These are phyloP conservation scores for Rhodinocichla rosea DNA, from an alignment of 2,113 vertebrate species.

Conservation along the genomic window DNA sequence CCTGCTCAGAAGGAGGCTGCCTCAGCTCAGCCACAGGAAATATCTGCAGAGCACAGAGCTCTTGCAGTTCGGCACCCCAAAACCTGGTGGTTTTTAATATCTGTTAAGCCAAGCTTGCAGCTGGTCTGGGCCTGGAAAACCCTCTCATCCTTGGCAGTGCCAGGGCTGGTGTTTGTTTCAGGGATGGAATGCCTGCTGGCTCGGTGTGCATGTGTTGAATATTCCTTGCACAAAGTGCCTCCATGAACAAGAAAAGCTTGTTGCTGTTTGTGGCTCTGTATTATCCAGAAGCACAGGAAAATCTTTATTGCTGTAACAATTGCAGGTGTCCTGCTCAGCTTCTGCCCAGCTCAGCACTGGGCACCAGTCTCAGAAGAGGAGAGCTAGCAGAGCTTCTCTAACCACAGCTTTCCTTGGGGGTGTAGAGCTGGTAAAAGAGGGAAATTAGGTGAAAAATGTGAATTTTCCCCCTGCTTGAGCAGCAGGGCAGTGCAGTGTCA, in stretches of 20 bases:
- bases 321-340: not conserved
- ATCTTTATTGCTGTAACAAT: not conserved
- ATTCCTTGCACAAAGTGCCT: not conserved
- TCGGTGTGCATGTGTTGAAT: rapidly evolving
- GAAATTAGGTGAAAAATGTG: not conserved
- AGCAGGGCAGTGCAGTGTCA: rapidly evolving
- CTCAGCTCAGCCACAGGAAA: not conserved
- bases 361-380: not conserved
- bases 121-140: not conserved
- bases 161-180: not conserved
- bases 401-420: rapidly evolving
- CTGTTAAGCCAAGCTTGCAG: not conserved
- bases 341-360: not conserved
- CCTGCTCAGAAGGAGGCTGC: not conserved
- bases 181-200: not conserved
- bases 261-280: not conserved
- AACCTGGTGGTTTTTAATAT: rapidly evolving
- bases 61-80: not conserved
- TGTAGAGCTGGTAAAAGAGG: not conserved
- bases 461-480: not conserved
- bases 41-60: not conserved
- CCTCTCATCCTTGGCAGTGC: not conserved
- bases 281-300: not conserved
- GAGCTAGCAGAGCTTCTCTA: not conserved
- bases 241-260: not conserved